Conservation (phyloP, 1,140 invertebrate genomes). For the Pseudomyrmex dendroicus region DNA sequence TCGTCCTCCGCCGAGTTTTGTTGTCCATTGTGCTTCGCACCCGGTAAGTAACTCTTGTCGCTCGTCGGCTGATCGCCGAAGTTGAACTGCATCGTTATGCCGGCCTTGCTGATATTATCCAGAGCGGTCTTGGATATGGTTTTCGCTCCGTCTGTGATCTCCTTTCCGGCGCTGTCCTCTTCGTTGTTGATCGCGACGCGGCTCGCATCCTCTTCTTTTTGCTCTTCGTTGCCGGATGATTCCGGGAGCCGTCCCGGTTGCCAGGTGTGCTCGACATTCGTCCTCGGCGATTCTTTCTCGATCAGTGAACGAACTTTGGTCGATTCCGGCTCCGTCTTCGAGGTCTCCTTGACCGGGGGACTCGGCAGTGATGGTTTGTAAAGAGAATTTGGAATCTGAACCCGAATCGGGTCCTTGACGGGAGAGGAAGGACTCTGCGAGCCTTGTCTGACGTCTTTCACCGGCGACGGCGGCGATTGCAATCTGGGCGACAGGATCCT, state of each 20-base stretch:
- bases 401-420: constrained; percentile 66
- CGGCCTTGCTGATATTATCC: constrained; percentile 89
- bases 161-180: constrained; percentile 38
- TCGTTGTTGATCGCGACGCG: constrained; percentile 41
- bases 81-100: constrained; percentile 87
- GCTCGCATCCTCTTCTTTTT: constrained; percentile 67
- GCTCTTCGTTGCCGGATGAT: not conserved
- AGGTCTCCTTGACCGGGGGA: constrained; percentile 58
- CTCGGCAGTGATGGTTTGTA: constrained; percentile 64
- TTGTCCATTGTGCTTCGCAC: constrained; percentile 79
- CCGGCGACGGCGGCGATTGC: constrained; percentile 77
- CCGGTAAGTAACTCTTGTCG: constrained; percentile 84
- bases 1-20: constrained; percentile 62
- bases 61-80: constrained; percentile 82
- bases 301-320: not conserved
- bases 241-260: constrained; percentile 34
- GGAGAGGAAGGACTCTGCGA: constrained; percentile 74
- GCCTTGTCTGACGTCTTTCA: constrained; percentile 59
- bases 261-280: constrained; percentile 7
- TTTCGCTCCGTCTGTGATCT: constrained; percentile 77
- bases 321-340: constrained; percentile 33
- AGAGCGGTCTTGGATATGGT: constrained; percentile 87
- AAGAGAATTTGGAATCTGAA: constrained; percentile 62
- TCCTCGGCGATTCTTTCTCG: constrained; percentile 10
- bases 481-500: constrained; percentile 72